Evolutionary conservation across 2,797 vertebrate species (phyloP).

Genomic region (Toxotes lorentzi): DNA sequence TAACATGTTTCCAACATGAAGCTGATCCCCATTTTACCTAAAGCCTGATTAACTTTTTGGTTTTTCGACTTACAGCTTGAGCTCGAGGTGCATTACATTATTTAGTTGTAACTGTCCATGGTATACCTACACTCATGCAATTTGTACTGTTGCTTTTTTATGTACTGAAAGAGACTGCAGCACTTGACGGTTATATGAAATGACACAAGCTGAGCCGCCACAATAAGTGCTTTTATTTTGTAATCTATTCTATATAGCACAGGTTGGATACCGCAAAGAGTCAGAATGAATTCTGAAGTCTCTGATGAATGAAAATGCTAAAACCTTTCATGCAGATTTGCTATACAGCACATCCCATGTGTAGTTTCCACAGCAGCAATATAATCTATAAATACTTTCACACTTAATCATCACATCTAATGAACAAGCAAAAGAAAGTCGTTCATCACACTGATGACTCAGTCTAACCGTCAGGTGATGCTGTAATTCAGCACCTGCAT

Average conservation of each 20-base stretch:
- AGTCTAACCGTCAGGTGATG: neutral
- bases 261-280: neutral
- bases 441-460: constrained; percentile 43
- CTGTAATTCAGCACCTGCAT: constrained; percentile 4
- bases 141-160: no score
- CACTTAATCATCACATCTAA: constrained; percentile 25
- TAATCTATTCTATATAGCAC: neutral
- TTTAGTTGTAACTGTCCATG: no score
- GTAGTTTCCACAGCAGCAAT: constrained; percentile 4
- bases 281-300: neutral
- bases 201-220: neutral
- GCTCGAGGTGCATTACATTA: no score
- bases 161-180: no score
- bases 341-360: neutral
- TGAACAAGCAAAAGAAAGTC: constrained; percentile 38
- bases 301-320: neutral
- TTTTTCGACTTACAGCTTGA: no score
- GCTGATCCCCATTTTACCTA: neutral
- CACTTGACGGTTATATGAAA: neutral
- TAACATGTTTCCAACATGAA: neutral
- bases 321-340: neutral
- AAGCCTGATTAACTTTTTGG: neutral
- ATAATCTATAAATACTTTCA: neutral
- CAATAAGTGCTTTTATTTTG: neutral
- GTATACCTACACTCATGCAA: no score